Base-by-base conservation (phyloP, 2,797 vertebrate species). In the Pangasius sanitwongsei region DNA sequence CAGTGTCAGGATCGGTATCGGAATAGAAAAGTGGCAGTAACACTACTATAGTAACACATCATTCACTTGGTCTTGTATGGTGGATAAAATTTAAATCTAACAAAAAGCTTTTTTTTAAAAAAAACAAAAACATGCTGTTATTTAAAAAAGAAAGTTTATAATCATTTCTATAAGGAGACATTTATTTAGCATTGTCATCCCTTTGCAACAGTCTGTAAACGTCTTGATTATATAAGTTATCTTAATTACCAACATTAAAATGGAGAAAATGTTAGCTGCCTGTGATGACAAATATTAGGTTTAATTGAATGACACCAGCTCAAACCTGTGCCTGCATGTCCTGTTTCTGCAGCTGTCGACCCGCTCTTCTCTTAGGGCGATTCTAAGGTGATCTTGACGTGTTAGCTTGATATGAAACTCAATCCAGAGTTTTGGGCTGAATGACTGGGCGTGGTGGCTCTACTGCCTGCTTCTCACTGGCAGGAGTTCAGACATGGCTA, bases 391-490 rank as follows among this genome's bases (percentile, higher is more conserved):
- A 44, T 44, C 41, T 61, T 67, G 74, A 87, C 4, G 20, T 81
- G 1, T 50, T 34, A 23, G 25, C 53, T 74, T 55, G n/a, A 88
- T 77, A 34, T 86, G 65, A 86, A 69, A 77, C 20, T 77, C 67
- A 53, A 34, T 78, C 74, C 37, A n/a, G 77, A 74, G 72, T 57
- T 63, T 8, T 82, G 15, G n/a, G 53, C 84, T 83, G 48, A 55
- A 87, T 82, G 59, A 69, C n/a, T 41, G 18, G 53, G 61, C 67
- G 28, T 69, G 41, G 34, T 61, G 50, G 23, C 63, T 87, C 6
- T 83, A 65, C 23, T 53, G 80, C 34, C 31, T 61, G 75, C 59
- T 86, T 16, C n/a, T 55, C 16, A 87, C 82, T 77, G 57, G 61
- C 55, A 44, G 31, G 31, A 83, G 23, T 88, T 85, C 44, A 83